phyloP scores from a whole-genome alignment of 2,888 invertebrate species.

The Mesochorus sp. region DNA sequence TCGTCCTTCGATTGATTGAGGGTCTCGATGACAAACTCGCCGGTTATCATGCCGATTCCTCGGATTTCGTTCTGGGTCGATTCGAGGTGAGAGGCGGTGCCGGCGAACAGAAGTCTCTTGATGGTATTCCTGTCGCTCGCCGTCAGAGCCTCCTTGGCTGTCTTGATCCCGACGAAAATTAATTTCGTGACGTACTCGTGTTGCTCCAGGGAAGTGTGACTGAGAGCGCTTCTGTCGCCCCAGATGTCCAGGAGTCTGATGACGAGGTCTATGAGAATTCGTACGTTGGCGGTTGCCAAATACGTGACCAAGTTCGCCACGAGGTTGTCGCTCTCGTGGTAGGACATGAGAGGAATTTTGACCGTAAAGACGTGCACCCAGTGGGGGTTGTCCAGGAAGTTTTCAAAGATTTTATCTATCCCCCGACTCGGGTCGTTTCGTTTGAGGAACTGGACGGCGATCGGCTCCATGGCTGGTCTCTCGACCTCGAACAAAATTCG shows the following conservation, averaged over 20 bases:
- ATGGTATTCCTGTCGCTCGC: conserved; percentile 77
- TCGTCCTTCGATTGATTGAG: conserved; percentile 82
- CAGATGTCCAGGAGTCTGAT: conserved; percentile 86
- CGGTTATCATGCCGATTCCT: conserved; percentile 89
- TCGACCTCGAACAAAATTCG: conserved; percentile 84
- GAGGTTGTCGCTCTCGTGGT: conserved; percentile 82
- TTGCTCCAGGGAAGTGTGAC: conserved; percentile 86
- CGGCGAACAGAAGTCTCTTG: conserved; percentile 85
- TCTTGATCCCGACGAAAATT: conserved; percentile 84
- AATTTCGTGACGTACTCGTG: conserved; percentile 88
- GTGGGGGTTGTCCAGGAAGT: conserved; percentile 71
- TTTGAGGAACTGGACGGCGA: conserved; percentile 84
- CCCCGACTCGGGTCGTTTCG: conserved; percentile 76
- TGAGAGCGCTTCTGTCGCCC: conserved; percentile 86
- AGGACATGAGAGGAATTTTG: conserved; percentile 85
- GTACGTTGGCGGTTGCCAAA: conserved; percentile 81
- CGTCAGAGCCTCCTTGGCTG: conserved; percentile 74
- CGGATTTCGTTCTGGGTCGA: conserved; percentile 85
- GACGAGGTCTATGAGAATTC: conserved; percentile 82
- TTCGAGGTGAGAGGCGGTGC: conserved; percentile 88
- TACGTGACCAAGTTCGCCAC: conserved; percentile 86
- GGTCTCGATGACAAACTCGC: conserved; percentile 86
- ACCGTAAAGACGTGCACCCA: conserved; percentile 88
- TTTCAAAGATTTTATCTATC: conserved; percentile 83
- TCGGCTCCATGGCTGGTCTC: conserved; percentile 84